Evolutionary conservation across 2,888 invertebrate species (phyloP).

Genomic region (Yponomeuta plumbellus): DNA sequence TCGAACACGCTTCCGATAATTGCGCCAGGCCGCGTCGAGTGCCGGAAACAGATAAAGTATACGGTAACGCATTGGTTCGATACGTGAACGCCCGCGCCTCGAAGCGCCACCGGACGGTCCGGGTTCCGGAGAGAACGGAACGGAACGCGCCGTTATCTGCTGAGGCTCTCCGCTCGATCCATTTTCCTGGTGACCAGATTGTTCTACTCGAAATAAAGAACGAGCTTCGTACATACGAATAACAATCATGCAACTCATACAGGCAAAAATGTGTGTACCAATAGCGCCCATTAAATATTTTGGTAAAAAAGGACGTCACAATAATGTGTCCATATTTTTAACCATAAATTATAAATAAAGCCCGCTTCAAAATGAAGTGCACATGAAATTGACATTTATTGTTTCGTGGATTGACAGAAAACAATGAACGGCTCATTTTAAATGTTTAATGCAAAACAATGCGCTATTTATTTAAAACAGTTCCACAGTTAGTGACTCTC

Average conservation of each 20-base stretch:
- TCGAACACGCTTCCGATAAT: conserved; percentile 63
- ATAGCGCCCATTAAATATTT: too few species aligned
- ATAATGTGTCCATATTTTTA: neutral
- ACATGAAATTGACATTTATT: conserved; percentile 13
- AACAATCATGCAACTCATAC: too few species aligned
- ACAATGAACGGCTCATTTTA: conserved; percentile 7
- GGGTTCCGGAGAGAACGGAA: conserved; percentile 10
- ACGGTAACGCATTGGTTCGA: conserved; percentile 67
- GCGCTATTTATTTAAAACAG: neutral
- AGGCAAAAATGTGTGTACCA: too few species aligned
- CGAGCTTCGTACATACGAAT: too few species aligned
- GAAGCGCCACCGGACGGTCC: conserved; percentile 21
- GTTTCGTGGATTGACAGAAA: neutral
- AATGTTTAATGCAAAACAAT: conserved; percentile 1
- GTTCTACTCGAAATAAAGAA: neutral
- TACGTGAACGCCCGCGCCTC: conserved; percentile 32
- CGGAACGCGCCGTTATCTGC: conserved; percentile 7
- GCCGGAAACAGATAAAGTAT: conserved; percentile 66
- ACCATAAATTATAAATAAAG: conserved; percentile 3
- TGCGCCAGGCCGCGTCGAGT: conserved; percentile 44
- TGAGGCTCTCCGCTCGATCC: conserved; percentile 4
- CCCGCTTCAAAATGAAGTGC: conserved; percentile 1
- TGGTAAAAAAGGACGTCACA: too few species aligned
- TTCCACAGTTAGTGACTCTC: neutral
- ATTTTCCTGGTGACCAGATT: neutral